Percentiles rank a stretch among this genome's conserved stretches.
phyloP scores from a whole-genome alignment of 2,888 invertebrate genomes.

The Autographa gamma region DNA sequence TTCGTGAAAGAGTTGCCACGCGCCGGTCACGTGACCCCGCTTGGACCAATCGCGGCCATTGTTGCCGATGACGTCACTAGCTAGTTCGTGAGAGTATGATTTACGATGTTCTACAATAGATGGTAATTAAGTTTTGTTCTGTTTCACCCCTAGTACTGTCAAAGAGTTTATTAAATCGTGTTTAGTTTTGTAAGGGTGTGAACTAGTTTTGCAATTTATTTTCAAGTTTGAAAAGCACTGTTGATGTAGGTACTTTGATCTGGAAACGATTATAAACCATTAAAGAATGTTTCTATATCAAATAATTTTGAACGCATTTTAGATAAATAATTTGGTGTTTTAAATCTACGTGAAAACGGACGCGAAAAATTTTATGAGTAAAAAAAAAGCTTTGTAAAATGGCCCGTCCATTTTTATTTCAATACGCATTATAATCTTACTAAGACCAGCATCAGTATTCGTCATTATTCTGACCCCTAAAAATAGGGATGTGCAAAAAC shows the following conservation, averaged over 20 bases:
- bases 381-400: too few species aligned
- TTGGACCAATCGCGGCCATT: constrained; percentile 54
- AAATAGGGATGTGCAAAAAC: constrained; percentile 43
- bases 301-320: too few species aligned
- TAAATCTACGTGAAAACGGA: too few species aligned
- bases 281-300: too few species aligned
- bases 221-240: neutral
- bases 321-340: too few species aligned
- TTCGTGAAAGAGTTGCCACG: constrained; percentile 58
- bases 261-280: too few species aligned
- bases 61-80: constrained; percentile 56
- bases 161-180: constrained; percentile 47
- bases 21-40: constrained; percentile 56
- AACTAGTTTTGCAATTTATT: neutral
- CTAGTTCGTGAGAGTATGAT: constrained; percentile 59
- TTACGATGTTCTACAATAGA: constrained; percentile 56
- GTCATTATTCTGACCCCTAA: constrained; percentile 21
- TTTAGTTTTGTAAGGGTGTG: constrained; percentile 33
- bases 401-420: too few species aligned
- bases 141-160: constrained; percentile 42
- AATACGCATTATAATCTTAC: neutral
- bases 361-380: too few species aligned
- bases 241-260: too few species aligned
- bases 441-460: neutral
- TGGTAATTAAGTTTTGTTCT: constrained; percentile 56